Percentiles rank a stretch among this genome's conserved stretches.
These are phyloP conservation scores for Chaunax sp. DNA, from an alignment of 2,797 vertebrate species.

Conservation along the genomic window DNA sequence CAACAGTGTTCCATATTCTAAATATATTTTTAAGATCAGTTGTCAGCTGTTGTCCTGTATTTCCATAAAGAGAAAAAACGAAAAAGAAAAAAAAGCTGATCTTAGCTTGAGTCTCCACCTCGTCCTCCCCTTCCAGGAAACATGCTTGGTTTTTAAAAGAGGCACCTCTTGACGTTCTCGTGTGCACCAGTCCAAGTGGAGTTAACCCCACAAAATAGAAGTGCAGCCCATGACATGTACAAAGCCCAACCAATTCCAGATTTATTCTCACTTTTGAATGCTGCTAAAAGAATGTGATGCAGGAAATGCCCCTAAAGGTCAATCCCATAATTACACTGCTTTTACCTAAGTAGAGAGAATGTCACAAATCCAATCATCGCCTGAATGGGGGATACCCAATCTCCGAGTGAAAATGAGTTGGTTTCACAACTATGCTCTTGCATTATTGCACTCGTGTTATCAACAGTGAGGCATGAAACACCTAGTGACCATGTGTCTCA, in stretches of 20 bases:
- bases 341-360: slow-evolving; percentile 63
- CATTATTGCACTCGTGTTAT: slow-evolving; percentile 56
- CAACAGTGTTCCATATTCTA: neutral
- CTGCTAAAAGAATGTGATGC: slow-evolving; percentile 43
- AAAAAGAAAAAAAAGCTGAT: no score
- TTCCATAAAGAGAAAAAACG: no score
- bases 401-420: slow-evolving; percentile 54
- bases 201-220: slow-evolving; percentile 48
- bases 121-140: neutral
- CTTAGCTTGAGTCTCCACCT: neutral
- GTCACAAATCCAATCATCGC: slow-evolving; percentile 65
- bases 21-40: no score
- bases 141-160: slow-evolving; percentile 3
- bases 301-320: slow-evolving; percentile 63
- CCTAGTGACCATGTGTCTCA: slow-evolving; percentile 46
- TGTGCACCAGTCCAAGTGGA: slow-evolving; percentile 23
- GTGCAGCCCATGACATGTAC: slow-evolving; percentile 46
- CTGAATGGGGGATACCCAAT: slow-evolving; percentile 54
- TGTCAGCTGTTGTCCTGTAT: no score
- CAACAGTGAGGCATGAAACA: slow-evolving; percentile 32
- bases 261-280: slow-evolving; percentile 63
- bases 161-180: slow-evolving; percentile 12
- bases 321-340: slow-evolving; percentile 66
- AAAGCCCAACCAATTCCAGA: slow-evolving; percentile 52
- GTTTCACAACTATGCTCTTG: slow-evolving; percentile 48